A percentile compares a stretch with the other conserved stretches of the same genome.
Conservation (phyloP, 1,140 invertebrate genomes). For the Pinna nobilis region DNA sequence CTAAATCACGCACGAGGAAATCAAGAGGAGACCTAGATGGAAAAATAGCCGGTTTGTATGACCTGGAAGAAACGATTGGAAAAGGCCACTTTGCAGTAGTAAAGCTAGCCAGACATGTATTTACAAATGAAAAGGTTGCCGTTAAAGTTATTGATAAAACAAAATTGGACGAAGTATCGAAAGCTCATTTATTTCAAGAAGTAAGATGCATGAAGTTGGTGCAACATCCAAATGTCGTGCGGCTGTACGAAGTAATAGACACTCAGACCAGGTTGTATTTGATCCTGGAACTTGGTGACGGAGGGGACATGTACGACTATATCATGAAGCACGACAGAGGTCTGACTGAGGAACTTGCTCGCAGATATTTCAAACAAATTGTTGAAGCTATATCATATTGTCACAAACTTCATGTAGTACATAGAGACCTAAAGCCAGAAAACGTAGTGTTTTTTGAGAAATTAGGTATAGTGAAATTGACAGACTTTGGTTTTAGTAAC, state of each 20-base stretch:
- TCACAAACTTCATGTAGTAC: conserved; percentile 94
- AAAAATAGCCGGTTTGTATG: conserved; percentile 97
- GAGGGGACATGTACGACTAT: conserved; percentile 99
- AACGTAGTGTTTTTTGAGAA: conserved; percentile 99
- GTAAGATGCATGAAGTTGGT: conserved; percentile 99
- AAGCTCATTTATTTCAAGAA: conserved; percentile 96
- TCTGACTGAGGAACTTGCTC: conserved; percentile 83
- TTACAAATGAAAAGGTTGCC: conserved; percentile 98
- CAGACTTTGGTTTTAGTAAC: conserved; percentile 98
- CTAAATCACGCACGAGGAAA: conserved; percentile 52
- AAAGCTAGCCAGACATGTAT: conserved; percentile 98
- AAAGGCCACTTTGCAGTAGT: conserved; percentile 98
- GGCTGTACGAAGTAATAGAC: conserved; percentile 99
- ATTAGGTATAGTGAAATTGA: conserved; percentile 97
- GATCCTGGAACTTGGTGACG: conserved; percentile 98
- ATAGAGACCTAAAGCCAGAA: conserved; percentile 98
- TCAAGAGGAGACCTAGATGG: conserved; percentile 78
- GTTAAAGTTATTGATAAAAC: conserved; percentile 96
- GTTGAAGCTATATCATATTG: conserved; percentile 98
- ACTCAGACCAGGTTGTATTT: conserved; percentile 84
- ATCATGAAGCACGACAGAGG: conserved; percentile 94
- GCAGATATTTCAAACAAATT: conserved; percentile 95
- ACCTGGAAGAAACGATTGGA: conserved; percentile 91
- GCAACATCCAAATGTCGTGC: conserved; percentile 98
- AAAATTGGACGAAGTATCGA: conserved; percentile 97